Base-by-base conservation (phyloP, 2,113 vertebrate species). In the Synodontis membranacea region DNA sequence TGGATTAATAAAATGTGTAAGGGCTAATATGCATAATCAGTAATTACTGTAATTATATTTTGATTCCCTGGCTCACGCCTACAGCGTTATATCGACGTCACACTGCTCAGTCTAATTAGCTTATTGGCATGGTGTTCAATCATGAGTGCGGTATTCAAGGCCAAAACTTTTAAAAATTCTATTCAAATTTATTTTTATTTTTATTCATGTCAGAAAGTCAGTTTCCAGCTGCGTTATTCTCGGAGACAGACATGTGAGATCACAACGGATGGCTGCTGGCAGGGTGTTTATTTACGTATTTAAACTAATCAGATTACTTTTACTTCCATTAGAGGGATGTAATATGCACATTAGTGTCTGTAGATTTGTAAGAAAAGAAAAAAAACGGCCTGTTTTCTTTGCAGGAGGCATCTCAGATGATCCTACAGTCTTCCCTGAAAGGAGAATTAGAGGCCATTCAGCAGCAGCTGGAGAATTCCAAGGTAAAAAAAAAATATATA, bases 371-470 rank as follows among this genome's bases (percentile, higher is more conserved):
- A 52, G 19, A 52, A 17, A 52, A 50, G 31, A 37, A 39, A 70
- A 25, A 58, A 0, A 39, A 39, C 28, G 46, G 85, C 52, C 9
- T 48, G 58, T 28, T 48, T 70, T 6, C 52, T 84, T 83, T 92
- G 21, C 92, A 99, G 98, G 97, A 98, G 92, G 96, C 94, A 56
- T 95, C 96, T 80, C 96, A 96, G 68, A 92, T 96, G 87, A 92
- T 96, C 90, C 90, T 93, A 60, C 96, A 98, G 86, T 95, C 96
- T 2, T 97, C 96, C 82, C 91, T 99, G 87, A 98, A 95, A 93
- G 96, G 96, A 34, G 97, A 99, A 80, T 92, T 99, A 74, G 98
- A 99, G 92, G 95, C 95, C 8, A 95, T 93, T 93, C 97, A 97
- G 48, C 98, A 99, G 86, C 97, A 97, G 93, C 92, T 99, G 79